Evolutionary conservation across 2,888 invertebrate species (phyloP).

Genomic region (Nasonovia ribisnigri): DNA sequence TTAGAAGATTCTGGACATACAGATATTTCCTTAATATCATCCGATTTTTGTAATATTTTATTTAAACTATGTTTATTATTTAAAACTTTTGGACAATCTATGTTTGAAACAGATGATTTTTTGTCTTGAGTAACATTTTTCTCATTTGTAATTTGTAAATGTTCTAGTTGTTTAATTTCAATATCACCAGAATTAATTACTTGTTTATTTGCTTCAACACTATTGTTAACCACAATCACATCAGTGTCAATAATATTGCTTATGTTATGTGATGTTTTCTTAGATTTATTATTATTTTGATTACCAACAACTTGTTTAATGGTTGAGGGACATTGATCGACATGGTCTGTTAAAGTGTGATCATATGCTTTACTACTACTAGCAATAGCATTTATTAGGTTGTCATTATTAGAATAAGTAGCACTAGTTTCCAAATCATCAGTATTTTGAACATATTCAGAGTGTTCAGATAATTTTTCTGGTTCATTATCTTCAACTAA

Average conservation of each 20-base stretch:
- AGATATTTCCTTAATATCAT: neutral
- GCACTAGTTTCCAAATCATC: neutral
- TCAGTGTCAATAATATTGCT: constrained; percentile 46
- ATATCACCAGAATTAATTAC: neutral
- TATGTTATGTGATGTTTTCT: constrained; percentile 45
- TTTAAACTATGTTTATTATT: constrained; percentile 37
- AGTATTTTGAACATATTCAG: neutral
- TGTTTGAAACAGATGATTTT: neutral
- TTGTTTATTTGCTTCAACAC: neutral
- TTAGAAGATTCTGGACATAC: neutral
- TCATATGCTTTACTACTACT: constrained; percentile 24
- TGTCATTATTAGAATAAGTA: neutral
- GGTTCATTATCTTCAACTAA: neutral
- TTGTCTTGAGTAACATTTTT: neutral
- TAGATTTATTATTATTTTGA: constrained; percentile 42
- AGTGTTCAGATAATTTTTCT: neutral
- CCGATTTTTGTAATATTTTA: constrained; percentile 21
- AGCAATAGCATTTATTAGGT: neutral
- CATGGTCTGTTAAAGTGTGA: neutral
- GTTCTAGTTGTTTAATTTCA: constrained; percentile 25
- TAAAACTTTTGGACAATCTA: neutral
- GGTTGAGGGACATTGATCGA: neutral
- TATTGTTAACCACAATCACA: neutral
- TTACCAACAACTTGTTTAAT: constrained; percentile 11
- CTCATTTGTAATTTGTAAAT: constrained; percentile 8